Conservation (phyloP, 2,888 invertebrate species). For the Cantharis rufa region DNA sequence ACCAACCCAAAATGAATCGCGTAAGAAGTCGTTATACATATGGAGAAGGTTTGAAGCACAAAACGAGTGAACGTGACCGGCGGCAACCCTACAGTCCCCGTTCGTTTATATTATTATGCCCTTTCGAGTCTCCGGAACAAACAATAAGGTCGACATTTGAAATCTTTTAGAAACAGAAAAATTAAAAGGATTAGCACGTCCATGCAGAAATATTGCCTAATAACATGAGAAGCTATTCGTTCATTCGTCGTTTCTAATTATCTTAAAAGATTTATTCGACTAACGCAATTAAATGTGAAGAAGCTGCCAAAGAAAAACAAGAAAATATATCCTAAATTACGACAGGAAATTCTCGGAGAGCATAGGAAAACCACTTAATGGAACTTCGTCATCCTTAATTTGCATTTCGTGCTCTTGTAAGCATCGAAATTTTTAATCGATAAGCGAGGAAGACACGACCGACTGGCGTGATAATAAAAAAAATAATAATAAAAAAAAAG, state of each 20-base stretch:
- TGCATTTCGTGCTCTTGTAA: slow-evolving; percentile 4
- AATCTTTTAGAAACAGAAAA: neutral
- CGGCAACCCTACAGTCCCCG: neutral
- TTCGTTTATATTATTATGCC: neutral
- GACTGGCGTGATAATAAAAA: neutral
- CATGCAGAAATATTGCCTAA: slow-evolving; percentile 4
- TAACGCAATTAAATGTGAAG: slow-evolving; percentile 15
- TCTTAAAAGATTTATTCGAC: slow-evolving; percentile 18
- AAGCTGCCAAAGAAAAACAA: slow-evolving; percentile 7
- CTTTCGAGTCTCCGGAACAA: too few relatives aligned
- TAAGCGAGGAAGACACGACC: neutral
- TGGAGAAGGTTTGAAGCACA: neutral
- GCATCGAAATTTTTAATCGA: neutral
- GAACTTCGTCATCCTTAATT: slow-evolving; percentile 8
- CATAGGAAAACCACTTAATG: slow-evolving; percentile 7
- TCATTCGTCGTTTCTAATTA: slow-evolving; percentile 12
- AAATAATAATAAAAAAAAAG: neutral
- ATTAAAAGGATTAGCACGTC: neutral
- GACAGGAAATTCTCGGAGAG: slow-evolving; percentile 9
- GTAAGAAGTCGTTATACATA: neutral
- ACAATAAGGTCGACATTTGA: neutral
- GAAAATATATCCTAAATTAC: slow-evolving; percentile 10
- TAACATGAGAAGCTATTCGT: slow-evolving; percentile 9
- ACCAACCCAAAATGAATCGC: neutral
- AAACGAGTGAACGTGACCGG: neutral